A percentile compares a stretch with the other conserved stretches of the same genome.
Evolutionary conservation across 2,888 invertebrate genomes (phyloP).

Genomic region (Campoplex capitator): DNA sequence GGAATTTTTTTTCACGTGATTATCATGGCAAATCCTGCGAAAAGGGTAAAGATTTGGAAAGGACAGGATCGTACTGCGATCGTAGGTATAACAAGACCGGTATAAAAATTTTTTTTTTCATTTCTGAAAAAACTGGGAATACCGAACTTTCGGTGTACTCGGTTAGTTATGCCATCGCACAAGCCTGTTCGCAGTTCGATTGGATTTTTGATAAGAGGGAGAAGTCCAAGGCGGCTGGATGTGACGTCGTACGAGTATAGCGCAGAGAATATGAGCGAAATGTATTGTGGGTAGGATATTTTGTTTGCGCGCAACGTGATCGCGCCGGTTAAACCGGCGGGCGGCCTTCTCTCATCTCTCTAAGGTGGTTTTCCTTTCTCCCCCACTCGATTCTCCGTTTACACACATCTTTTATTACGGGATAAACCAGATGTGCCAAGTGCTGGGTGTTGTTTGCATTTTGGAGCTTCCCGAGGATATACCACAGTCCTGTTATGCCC

Average conservation of each 20-base stretch:
- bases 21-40: background rate
- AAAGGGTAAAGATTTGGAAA: background rate
- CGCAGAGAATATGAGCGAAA: constrained; percentile 22
- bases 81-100: background rate
- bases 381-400: constrained; percentile 9
- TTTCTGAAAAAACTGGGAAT: background rate
- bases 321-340: constrained; percentile 48
- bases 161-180: constrained; percentile 23
- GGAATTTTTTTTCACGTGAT: background rate
- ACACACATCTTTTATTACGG: constrained; percentile 35
- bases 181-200: constrained; percentile 15
- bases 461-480: background rate
- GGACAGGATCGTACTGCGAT: background rate
- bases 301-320: constrained; percentile 31
- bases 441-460: constrained; percentile 49
- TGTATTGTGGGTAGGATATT: constrained; percentile 48
- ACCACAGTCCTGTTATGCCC: background rate
- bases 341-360: background rate
- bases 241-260: constrained; percentile 3
- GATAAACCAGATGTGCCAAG: constrained; percentile 53
- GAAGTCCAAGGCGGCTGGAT: background rate
- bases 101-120: background rate
- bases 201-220: constrained; percentile 13
- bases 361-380: constrained; percentile 16
- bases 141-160: constrained; percentile 26